Base-by-base conservation (phyloP, 2,888 invertebrate species). In the Melanostoma mellinum region DNA sequence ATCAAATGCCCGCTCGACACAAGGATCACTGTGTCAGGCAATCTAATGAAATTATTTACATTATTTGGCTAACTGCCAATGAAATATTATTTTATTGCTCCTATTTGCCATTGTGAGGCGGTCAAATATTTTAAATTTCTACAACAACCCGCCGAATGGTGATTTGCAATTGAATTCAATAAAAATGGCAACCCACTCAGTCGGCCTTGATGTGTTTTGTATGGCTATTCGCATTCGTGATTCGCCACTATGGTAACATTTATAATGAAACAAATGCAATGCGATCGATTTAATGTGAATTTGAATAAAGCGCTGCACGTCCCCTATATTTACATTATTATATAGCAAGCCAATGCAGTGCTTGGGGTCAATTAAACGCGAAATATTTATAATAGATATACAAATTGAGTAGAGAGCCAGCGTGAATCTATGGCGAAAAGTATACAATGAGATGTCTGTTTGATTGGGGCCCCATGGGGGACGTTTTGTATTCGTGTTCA, bases 1-100 rank as follows among this genome's bases (percentile, higher is more conserved):
- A 10, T 71, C 55, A 50, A 63, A 71, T 71, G 63, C 42, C 48
- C 79, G 55, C 58, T 36, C 48, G 38, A 32, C 52, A 53, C 53
- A 42, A 33, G 72, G 77, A 77, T 77, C 77, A 82, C 38, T 79
- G 71, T 79, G 84, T 75, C 84, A 79, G 87, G 87, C 87, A 88
- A 87, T 89, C 89, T 89, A 90, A 89, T 90, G 90, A 89, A 89
- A 90, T 89, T 89, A 90, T 89, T 89, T 89, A 89, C 87, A 88
- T 63, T 63, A 89, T 89, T 89, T 89, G 90, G 89, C 87, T 80
- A 86, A 87, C 85, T 88, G 89, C 89, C 89, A 89, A 61, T 20
- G 60, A 50, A 78, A 84, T 74, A 65, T 60, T 78, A 74, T 84
- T 74, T 74, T 60, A 69, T 72, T 74, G 79, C 42, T 46, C 48